Percentiles rank a stretch among this genome's conserved stretches.
Conservation (phyloP, 2,888 invertebrate species). For the Pherbina coryleti region DNA sequence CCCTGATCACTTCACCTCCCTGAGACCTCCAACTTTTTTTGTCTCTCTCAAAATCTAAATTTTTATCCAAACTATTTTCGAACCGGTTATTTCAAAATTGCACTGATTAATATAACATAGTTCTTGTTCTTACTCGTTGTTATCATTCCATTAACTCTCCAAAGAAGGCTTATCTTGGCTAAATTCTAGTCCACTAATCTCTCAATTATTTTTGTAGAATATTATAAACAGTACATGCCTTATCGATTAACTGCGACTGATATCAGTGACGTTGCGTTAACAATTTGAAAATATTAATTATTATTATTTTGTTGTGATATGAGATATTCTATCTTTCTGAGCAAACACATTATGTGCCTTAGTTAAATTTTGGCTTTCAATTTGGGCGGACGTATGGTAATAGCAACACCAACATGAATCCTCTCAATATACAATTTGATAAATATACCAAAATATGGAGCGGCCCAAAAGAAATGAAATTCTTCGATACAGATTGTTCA, state of each 20-base stretch:
- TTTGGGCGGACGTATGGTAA: background rate
- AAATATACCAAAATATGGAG: conserved; percentile 65
- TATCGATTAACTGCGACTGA: no score
- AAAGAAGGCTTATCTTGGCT: no score
- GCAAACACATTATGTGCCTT: background rate
- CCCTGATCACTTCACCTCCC: no score
- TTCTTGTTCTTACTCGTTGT: no score
- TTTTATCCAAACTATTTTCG: no score
- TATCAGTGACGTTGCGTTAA: background rate
- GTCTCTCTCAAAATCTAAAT: no score
- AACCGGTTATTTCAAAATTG: no score
- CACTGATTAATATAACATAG: no score
- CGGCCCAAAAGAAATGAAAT: conserved; percentile 61
- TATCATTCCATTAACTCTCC: no score
- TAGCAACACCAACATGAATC: conserved; percentile 52
- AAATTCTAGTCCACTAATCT: background rate
- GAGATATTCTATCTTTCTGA: background rate
- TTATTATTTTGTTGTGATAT: background rate
- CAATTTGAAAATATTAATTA: background rate
- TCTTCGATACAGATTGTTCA: conserved; percentile 63
- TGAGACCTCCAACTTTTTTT: no score
- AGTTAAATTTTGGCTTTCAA: conserved; percentile 36
- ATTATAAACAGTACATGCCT: no score
- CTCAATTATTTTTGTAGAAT: background rate
- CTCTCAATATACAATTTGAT: conserved; percentile 58